Evolutionary conservation across 2,888 invertebrate species (phyloP), one percentile per base, ranked within the genome.

Genomic region (Eustalomyia histrio): DNA sequence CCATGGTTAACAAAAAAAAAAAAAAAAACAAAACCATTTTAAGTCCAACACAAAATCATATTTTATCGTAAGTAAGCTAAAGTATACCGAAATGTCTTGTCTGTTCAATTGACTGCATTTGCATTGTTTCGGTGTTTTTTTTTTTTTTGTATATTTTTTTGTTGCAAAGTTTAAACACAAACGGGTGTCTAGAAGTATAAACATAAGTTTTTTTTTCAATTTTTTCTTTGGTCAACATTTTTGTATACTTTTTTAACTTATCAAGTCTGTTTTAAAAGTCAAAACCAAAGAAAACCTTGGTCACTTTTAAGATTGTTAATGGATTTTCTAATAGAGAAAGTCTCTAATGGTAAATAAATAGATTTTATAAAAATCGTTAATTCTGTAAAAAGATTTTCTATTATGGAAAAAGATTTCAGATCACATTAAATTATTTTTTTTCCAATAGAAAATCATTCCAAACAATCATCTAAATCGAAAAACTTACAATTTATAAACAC

Each of bases 21-120:
- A 5, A 18, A 14, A 18, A 35, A 17, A 33, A 33, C 6, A 35
- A 67, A 67, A 17, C 35, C 21, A 55, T 55, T 67, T 67, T 67
- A 55, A 55, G 55, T 55, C 55, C 43, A 60, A 60, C 60, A 69
- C 69, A 52, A 69, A 60, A 69, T 60, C 69, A 69, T 69, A 69
- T 69, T 69, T 69, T 60, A 69, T 6, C 2, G 6, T 47, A 29
- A 29, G 29, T 47, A 47, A n/a, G 43, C 43, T 47, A 6, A 14
- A 47, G 14, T 47, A 47, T 16, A 47, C 43, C n/a, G n/a, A 47
- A 47, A 5, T 47, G 58, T 33, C 18, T n/a, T 71, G 60, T 16
- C 21, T 24, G 18, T 24, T 14, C 43, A 47, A 47, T 3, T 43
- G 14, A 17, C 8, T 52, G 65, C 10, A 52, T 47, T n/a, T 9